phyloP scores from a whole-genome alignment of 2,888 invertebrate genomes.

The Drosophila neoperkinsi region DNA sequence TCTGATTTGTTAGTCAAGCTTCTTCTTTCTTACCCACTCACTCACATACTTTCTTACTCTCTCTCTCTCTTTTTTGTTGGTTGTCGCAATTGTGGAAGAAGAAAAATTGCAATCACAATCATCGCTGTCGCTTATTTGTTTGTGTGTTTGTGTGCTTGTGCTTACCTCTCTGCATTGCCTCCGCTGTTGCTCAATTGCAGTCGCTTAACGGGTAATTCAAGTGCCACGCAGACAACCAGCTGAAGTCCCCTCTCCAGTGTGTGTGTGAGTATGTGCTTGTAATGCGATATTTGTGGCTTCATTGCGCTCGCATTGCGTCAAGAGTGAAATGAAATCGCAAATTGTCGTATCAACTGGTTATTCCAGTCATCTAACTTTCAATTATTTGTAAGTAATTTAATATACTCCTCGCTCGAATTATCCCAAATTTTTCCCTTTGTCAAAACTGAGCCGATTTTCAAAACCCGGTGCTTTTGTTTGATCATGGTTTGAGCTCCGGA shows the following conservation, averaged over 20 bases:
- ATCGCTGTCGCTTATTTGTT: conserved; percentile 55
- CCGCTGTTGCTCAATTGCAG: conserved; percentile 54
- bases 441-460: not conserved
- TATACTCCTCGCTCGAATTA: conserved; percentile 48
- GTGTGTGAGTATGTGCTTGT: conserved; percentile 33
- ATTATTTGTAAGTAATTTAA: conserved; percentile 52
- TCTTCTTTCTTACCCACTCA: not conserved
- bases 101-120: conserved; percentile 57
- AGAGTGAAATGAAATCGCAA: conserved; percentile 49
- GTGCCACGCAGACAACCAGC: conserved; percentile 28
- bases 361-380: conserved; percentile 64
- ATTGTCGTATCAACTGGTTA: conserved; percentile 64
- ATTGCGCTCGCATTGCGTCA: conserved; percentile 58
- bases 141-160: conserved; percentile 17
- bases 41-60: not conserved
- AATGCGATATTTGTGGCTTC: conserved; percentile 78
- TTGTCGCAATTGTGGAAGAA: conserved; percentile 25
- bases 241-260: conserved; percentile 2
- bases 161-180: conserved; percentile 30
- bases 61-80: conserved; percentile 8
- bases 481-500: not conserved
- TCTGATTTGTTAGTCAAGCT: conserved; percentile 30
- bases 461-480: not conserved
- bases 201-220: conserved; percentile 58
- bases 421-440: not conserved